phyloP scores from a whole-genome alignment of 2,888 invertebrate species.

The Drosophila aldrichi region DNA sequence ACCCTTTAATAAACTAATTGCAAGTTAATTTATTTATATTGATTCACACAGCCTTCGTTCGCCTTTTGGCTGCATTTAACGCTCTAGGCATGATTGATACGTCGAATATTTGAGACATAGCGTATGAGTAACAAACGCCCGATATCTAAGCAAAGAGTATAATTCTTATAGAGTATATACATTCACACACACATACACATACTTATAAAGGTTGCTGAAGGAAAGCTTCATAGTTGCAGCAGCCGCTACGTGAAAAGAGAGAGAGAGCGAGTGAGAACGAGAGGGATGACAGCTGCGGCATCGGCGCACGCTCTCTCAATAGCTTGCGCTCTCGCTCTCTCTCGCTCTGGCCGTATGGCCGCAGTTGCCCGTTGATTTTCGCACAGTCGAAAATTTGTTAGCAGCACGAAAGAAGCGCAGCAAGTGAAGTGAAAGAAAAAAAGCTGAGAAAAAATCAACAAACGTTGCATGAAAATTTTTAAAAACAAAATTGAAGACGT shows the following conservation, averaged over 20 bases:
- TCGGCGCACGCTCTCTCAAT: slow-evolving; percentile 53
- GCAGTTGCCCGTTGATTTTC: slow-evolving; percentile 67
- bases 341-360: slow-evolving; percentile 11
- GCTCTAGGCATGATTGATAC: slow-evolving; percentile 30
- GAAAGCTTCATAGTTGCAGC: slow-evolving; percentile 51
- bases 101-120: slow-evolving; percentile 36
- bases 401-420: slow-evolving; percentile 64
- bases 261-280: not conserved
- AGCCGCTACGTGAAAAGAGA: slow-evolving; percentile 10
- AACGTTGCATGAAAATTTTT: slow-evolving; percentile 1
- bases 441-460: slow-evolving; percentile 24
- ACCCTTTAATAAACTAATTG: not conserved
- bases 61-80: slow-evolving; percentile 40
- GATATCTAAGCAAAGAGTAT: slow-evolving; percentile 31
- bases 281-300: slow-evolving; percentile 34
- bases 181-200: not conserved
- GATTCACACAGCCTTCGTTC: slow-evolving; percentile 1
- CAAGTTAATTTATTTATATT: slow-evolving; percentile 10
- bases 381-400: slow-evolving; percentile 73
- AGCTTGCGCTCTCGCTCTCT: slow-evolving; percentile 13
- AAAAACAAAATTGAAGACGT: not conserved
- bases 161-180: slow-evolving; percentile 25
- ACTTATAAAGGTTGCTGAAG: slow-evolving; percentile 17
- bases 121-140: slow-evolving; percentile 55
- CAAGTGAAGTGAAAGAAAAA: slow-evolving; percentile 36